These are phyloP conservation scores for Microcebus jonahi DNA, from an alignment of 2,113 vertebrate genomes.

Conservation along the genomic window DNA sequence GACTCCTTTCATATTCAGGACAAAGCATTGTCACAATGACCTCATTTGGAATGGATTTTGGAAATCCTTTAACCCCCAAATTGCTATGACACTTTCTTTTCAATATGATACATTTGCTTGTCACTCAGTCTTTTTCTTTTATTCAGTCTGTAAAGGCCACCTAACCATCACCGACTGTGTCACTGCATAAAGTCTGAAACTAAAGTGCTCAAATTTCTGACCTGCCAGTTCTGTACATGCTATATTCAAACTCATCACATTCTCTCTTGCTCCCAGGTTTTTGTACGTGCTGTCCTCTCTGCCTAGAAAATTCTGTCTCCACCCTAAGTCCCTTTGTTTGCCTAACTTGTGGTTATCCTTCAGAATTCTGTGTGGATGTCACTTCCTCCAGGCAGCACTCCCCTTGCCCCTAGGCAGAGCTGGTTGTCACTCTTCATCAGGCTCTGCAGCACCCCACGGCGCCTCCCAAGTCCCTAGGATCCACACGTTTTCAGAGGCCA, in stretches of 20 bases:
- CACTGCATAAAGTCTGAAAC: background rate
- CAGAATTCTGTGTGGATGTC: background rate
- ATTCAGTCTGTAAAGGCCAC: background rate
- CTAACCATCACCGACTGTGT: background rate
- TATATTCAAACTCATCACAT: background rate
- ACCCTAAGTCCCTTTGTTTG: background rate
- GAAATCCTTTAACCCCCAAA: background rate
- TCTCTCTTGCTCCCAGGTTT: background rate
- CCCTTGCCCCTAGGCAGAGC: background rate
- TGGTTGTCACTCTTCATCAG: background rate
- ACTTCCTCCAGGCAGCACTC: background rate
- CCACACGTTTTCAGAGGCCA: fast-evolving
- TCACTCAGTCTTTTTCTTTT: background rate
- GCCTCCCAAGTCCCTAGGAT: background rate
- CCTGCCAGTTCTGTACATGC: too few species aligned
- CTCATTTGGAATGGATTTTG: background rate
- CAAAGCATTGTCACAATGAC: background rate
- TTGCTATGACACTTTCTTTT: background rate
- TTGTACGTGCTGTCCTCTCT: background rate
- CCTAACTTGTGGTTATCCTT: background rate
- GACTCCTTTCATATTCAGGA: background rate
- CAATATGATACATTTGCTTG: background rate
- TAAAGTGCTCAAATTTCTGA: background rate
- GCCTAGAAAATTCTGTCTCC: background rate
- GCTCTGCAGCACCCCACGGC: background rate